Evolutionary conservation across 2,113 vertebrate genomes (phyloP), one percentile per base, ranked within the genome.

Genomic region (Campylorhamphus procurvoides): DNA sequence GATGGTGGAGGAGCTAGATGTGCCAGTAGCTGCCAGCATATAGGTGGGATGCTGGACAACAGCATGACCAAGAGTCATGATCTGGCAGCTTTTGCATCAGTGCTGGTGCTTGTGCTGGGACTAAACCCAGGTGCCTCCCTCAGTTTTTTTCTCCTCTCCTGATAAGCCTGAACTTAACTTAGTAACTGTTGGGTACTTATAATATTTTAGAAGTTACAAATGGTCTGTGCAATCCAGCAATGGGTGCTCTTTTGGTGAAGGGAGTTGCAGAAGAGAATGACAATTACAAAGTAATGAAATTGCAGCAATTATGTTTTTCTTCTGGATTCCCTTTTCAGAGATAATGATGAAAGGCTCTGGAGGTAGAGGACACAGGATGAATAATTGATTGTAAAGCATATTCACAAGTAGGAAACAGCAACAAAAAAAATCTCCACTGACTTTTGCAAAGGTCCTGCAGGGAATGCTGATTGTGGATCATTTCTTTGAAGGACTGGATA

Each of bases 401-500:
- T 80, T 85, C 40, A 58, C 39, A 82, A 83, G 58, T 39, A 91
- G 33, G 55, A 91, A 93, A 58, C 5, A 59, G 29, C 63, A 77
- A 69, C 7, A 20, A 87, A 88, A 88, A 58, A 90, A 72, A 33
- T 62, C 76, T 91, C 37, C 35, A 24, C 39, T 55, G n/a, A 46
- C 50, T 95, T 40, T 68, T 44, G 50, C 33, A 62, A 91, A 87
- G 81, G 83, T 89, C 69, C 62, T 87, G 56, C 55, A 79, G 71
- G 71, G 85, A 77, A 85, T 46, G 39, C 47, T 96, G 87, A 62
- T 66, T 77, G 87, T 83, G 78, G 87, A 69, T 77, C 22, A 44
- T 87, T 94, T 91, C 68, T 85, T 42, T 86, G 75, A 85, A 94
- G 84, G 59, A 84, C 75, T 94, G 60, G 47, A 81, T 90, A 78